Conservation (phyloP, 2,797 vertebrate genomes). For the Oryzias dopingdopingensis region DNA sequence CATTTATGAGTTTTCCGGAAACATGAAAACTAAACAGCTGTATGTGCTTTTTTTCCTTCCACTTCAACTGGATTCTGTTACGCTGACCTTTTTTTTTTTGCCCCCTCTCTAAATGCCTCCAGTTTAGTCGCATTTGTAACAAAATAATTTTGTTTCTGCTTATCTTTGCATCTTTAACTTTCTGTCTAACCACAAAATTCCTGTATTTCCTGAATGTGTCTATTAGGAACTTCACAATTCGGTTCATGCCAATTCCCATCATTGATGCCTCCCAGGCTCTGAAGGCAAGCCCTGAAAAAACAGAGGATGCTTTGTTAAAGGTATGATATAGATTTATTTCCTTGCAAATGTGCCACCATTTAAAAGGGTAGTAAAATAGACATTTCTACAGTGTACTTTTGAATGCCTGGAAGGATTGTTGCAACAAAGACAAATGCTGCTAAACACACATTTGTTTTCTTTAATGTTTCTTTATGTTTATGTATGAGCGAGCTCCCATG, state of each 20-base stretch:
- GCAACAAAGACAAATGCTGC: too few relatives aligned
- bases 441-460: too few relatives aligned
- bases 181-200: too few relatives aligned
- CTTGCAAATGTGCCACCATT: not conserved
- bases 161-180: not conserved
- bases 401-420: too few relatives aligned
- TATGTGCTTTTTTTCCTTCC: not conserved
- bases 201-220: slow-evolving; percentile 2
- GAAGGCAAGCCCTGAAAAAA: slow-evolving; percentile 95
- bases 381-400: too few relatives aligned
- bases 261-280: slow-evolving; percentile 95
- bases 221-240: slow-evolving; percentile 91
- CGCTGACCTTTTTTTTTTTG: too few relatives aligned
- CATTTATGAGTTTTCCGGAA: not conserved
- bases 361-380: not conserved
- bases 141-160: not conserved
- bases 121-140: too few relatives aligned
- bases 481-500: too few relatives aligned
- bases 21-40: not conserved
- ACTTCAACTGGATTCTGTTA: not conserved
- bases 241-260: slow-evolving; percentile 98
- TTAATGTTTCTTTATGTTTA: too few relatives aligned
- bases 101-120: too few relatives aligned
- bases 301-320: slow-evolving; percentile 94
- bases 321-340: slow-evolving; percentile 57